Percentiles rank a stretch among this genome's conserved stretches.
Conservation (phyloP, 2,113 vertebrate species). For the Oreochromis spilurus region DNA sequence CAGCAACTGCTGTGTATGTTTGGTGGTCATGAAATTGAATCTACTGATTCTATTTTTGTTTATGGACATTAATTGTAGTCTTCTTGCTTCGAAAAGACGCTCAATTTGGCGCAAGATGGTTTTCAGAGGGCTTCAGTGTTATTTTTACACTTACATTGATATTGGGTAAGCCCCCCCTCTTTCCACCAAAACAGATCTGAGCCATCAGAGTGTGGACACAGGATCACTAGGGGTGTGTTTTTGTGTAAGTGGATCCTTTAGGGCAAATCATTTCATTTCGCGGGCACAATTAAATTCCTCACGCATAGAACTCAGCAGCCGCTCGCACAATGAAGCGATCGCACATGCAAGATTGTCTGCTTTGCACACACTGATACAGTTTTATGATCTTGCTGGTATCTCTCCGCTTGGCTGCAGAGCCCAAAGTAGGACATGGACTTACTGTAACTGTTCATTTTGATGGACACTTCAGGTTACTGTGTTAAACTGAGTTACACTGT, state of each 20-base stretch:
- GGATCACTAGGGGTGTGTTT: neutral
- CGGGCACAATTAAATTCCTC: fast-evolving
- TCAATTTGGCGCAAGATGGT: fast-evolving
- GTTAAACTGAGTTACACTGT: neutral
- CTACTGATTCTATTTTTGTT: neutral
- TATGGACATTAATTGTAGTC: neutral
- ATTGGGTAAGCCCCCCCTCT: neutral
- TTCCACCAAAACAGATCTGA: neutral
- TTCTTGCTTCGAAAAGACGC: neutral
- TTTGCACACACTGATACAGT: neutral
- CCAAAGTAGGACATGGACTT: neutral
- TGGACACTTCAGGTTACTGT: neutral
- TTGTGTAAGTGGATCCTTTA: neutral
- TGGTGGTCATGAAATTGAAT: neutral
- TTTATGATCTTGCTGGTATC: neutral
- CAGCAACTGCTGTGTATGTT: neutral
- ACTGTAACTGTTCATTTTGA: neutral
- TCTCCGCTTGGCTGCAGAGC: neutral
- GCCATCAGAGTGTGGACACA: neutral
- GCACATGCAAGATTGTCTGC: neutral
- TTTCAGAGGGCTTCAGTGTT: neutral
- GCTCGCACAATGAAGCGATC: neutral
- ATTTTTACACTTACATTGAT: neutral
- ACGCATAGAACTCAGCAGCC: neutral
- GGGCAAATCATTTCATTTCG: neutral